Conservation (phyloP, 1,140 invertebrate species). For the Pseudomyrmex dendroicus region DNA sequence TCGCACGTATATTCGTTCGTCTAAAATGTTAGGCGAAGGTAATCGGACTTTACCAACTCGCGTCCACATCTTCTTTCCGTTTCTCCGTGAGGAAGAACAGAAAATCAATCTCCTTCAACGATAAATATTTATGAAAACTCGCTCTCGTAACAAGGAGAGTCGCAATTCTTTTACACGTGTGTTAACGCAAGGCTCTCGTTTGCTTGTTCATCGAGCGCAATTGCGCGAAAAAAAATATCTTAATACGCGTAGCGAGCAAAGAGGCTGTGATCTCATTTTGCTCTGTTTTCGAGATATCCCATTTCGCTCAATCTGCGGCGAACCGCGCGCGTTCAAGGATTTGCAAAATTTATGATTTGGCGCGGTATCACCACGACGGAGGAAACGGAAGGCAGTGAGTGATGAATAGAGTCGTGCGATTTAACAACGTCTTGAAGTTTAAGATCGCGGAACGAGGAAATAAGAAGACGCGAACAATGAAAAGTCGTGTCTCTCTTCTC, state of each 20-base stretch:
- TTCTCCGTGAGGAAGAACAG: neutral
- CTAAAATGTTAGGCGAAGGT: slow-evolving; percentile 30
- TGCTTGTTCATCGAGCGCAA: slow-evolving; percentile 17
- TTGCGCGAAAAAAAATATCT: neutral
- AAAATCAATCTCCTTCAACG: slow-evolving; percentile 2
- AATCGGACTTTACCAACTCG: slow-evolving; percentile 1
- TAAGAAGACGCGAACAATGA: slow-evolving; percentile 39
- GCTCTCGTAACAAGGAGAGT: neutral
- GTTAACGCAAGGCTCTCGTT: neutral
- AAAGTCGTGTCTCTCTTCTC: neutral
- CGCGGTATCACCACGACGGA: slow-evolving; percentile 38
- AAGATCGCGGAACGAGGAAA: slow-evolving; percentile 52
- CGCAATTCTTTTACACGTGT: neutral
- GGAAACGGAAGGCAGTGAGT: slow-evolving; percentile 58
- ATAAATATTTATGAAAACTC: slow-evolving; percentile 31
- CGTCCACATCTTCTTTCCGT: neutral
- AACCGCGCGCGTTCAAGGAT: slow-evolving; percentile 47
- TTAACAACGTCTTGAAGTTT: slow-evolving; percentile 57
- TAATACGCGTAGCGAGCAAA: neutral
- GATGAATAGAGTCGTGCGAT: slow-evolving; percentile 59
- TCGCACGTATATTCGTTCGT: neutral
- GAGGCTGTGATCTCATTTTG: slow-evolving; percentile 19
- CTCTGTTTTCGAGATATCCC: slow-evolving; percentile 39
- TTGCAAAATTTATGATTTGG: slow-evolving; percentile 60
- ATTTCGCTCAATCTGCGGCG: slow-evolving; percentile 49